A percentile compares a stretch with the other conserved stretches of the same genome.
Conservation (phyloP, 2,888 invertebrate species). For the Osmoderma eremita region DNA sequence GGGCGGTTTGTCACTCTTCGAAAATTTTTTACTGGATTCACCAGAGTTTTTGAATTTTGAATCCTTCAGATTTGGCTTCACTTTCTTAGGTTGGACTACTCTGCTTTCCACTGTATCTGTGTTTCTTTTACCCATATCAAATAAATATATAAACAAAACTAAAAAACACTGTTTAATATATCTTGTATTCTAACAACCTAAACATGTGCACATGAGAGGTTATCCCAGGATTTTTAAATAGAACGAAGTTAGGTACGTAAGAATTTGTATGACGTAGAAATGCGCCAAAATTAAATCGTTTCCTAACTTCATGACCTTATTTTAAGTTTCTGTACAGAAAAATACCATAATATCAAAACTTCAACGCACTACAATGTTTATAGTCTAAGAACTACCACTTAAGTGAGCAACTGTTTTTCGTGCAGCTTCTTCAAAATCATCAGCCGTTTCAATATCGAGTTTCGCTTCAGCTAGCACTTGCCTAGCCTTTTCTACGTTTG, state of each 20-base stretch:
- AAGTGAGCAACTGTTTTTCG: conserved; percentile 73
- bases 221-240: no score
- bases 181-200: no score
- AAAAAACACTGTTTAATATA: no score
- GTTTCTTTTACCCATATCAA: conserved; percentile 20
- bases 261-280: no score
- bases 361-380: no score
- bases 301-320: no score
- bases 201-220: no score
- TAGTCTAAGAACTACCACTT: conserved; percentile 46
- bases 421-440: conserved; percentile 89
- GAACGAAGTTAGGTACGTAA: no score
- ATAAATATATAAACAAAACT: neutral
- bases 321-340: no score
- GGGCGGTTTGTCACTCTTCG: conserved; percentile 20
- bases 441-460: conserved; percentile 79
- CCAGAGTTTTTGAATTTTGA: conserved; percentile 6
- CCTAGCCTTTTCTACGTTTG: conserved; percentile 83
- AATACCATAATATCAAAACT: no score
- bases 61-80: neutral
- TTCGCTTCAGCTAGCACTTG: conserved; percentile 81
- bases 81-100: neutral
- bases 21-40: neutral
- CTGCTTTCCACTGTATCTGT: neutral
- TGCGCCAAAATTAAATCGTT: no score